Evolutionary conservation across 2,888 invertebrate species (phyloP).

Genomic region (Merodon equestris): DNA sequence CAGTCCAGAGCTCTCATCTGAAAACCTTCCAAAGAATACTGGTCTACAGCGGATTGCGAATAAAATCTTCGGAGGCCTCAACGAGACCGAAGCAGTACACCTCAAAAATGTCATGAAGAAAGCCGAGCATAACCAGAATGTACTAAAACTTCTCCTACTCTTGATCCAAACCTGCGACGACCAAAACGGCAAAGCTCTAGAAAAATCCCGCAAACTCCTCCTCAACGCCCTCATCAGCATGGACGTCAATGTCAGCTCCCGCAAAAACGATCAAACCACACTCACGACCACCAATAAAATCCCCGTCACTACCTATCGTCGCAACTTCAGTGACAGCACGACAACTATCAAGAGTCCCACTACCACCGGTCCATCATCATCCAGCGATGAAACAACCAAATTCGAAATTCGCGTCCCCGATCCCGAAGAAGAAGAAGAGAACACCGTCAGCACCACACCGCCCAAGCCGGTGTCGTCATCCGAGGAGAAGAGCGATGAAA

Average conservation of each 20-base stretch:
- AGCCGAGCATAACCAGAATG: slow-evolving; percentile 87
- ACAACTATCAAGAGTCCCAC: slow-evolving; percentile 62
- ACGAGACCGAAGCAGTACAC: slow-evolving; percentile 86
- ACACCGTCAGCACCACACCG: slow-evolving; percentile 59
- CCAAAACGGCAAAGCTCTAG: slow-evolving; percentile 85
- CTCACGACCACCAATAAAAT: slow-evolving; percentile 76
- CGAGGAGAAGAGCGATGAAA: slow-evolving; percentile 35
- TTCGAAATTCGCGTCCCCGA: slow-evolving; percentile 77
- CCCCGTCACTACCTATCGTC: slow-evolving; percentile 71
- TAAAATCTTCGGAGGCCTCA: slow-evolving; percentile 87
- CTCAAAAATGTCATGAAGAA: slow-evolving; percentile 90
- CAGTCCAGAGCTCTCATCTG: slow-evolving; percentile 80
- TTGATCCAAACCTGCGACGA: slow-evolving; percentile 89
- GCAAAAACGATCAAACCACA: slow-evolving; percentile 75
- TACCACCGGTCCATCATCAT: slow-evolving; percentile 41
- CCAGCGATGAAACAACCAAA: slow-evolving; percentile 76
- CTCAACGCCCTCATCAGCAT: slow-evolving; percentile 85
- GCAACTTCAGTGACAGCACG: slow-evolving; percentile 71
- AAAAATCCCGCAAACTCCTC: slow-evolving; percentile 85
- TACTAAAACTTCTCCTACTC: slow-evolving; percentile 85
- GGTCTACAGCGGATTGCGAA: slow-evolving; percentile 86
- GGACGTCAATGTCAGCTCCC: slow-evolving; percentile 77
- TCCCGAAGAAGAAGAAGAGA: slow-evolving; percentile 73
- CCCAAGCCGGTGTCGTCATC: slow-evolving; percentile 72
- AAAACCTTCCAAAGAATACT: slow-evolving; percentile 81